phyloP scores from a whole-genome alignment of 2,113 vertebrate species.

The Ciconia boyciana region DNA sequence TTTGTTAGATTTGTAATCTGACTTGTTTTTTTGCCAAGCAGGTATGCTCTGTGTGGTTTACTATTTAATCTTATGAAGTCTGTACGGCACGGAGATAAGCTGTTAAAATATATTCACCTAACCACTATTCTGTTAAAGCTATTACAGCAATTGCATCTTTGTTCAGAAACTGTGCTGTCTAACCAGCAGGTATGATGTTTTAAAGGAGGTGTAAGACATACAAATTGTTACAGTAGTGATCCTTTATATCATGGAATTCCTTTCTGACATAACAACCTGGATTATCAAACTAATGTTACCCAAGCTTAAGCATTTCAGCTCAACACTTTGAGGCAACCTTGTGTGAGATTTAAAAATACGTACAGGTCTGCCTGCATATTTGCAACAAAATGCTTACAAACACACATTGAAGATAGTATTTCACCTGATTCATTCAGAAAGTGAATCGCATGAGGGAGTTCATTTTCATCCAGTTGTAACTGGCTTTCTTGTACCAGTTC shows the following conservation, averaged over 20 bases:
- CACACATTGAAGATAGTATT: background rate
- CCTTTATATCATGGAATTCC: background rate
- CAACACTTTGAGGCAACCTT: background rate
- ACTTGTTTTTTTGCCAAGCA: background rate
- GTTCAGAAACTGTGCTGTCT: background rate
- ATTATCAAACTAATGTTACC: background rate
- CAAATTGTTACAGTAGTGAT: background rate
- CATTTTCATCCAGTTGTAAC: slow-evolving; percentile 89
- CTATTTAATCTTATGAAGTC: background rate
- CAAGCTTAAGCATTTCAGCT: background rate
- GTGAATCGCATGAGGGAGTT: slow-evolving; percentile 89
- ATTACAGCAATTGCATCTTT: background rate
- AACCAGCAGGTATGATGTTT: background rate
- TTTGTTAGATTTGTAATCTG: background rate
- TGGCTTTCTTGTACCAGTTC: slow-evolving; percentile 86
- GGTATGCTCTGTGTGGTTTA: background rate
- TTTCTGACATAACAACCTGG: background rate
- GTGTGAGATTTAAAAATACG: background rate
- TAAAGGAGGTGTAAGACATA: background rate
- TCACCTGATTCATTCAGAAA: slow-evolving; percentile 95
- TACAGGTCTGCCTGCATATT: background rate
- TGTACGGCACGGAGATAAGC: background rate
- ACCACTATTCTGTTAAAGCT: background rate
- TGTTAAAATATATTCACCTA: background rate
- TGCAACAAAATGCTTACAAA: background rate